These are phyloP conservation scores for Macaria notata DNA, from an alignment of 2,888 invertebrate species.

Conservation along the genomic window DNA sequence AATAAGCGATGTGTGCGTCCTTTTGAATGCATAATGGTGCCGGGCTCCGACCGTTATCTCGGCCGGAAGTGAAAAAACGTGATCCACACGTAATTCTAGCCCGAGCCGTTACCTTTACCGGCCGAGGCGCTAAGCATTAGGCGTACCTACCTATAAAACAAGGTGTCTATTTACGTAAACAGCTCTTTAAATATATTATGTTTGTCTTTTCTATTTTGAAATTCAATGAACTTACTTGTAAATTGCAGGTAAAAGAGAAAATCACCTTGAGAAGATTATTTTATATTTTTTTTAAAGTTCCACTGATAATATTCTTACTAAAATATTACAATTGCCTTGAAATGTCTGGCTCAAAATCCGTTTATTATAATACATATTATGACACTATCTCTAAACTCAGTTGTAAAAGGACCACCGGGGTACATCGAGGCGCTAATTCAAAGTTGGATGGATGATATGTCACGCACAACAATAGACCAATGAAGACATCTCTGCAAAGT, in stretches of 20 bases:
- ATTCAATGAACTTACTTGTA: too few relatives aligned
- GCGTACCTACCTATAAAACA: slow-evolving; percentile 63
- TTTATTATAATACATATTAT: slow-evolving; percentile 75
- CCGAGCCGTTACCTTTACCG: slow-evolving; percentile 47
- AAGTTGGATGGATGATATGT: slow-evolving; percentile 71
- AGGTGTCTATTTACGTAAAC: slow-evolving; percentile 66
- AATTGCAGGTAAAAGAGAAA: too few relatives aligned
- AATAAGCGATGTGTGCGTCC: slow-evolving; percentile 63
- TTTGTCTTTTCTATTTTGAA: too few relatives aligned
- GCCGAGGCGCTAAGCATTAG: slow-evolving; percentile 61
- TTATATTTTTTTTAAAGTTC: too few relatives aligned
- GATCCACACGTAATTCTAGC: slow-evolving; percentile 69
- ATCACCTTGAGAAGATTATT: too few relatives aligned
- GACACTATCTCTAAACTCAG: slow-evolving; percentile 46
- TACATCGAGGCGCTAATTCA: slow-evolving; percentile 50
- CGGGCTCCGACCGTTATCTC: slow-evolving; percentile 70
- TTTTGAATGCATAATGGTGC: slow-evolving; percentile 72
- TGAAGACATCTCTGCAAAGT: slow-evolving; percentile 61
- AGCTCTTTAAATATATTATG: too few relatives aligned
- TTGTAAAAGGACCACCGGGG: slow-evolving; percentile 63
- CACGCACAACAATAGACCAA: slow-evolving; percentile 67
- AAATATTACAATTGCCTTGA: slow-evolving; percentile 39
- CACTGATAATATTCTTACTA: too few relatives aligned
- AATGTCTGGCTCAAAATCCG: slow-evolving; percentile 53
- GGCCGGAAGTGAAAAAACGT: slow-evolving; percentile 70